These are phyloP conservation scores for Sisyra nigra DNA, from an alignment of 2,888 invertebrate genomes.

Conservation along the genomic window DNA sequence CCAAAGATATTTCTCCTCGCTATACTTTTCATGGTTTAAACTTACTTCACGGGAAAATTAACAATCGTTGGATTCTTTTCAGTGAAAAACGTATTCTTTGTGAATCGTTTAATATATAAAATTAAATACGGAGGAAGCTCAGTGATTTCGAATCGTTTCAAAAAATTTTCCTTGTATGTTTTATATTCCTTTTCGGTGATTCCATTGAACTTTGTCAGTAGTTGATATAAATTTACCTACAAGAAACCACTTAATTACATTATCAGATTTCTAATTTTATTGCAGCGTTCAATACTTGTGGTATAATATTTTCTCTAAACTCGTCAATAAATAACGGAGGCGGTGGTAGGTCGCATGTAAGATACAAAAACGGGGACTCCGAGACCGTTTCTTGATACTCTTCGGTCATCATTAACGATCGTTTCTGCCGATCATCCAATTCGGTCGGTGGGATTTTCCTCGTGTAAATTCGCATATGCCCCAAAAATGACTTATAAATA, in stretches of 20 bases:
- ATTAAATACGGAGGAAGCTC: conserved; percentile 88
- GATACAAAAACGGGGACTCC: conserved; percentile 86
- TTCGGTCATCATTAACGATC: conserved; percentile 56
- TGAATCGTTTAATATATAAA: conserved; percentile 92
- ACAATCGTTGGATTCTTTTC: conserved; percentile 99
- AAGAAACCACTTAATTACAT: conserved; percentile 16
- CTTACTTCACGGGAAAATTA: conserved; percentile 97
- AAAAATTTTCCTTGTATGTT: conserved; percentile 95
- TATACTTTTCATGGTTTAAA: conserved; percentile 15
- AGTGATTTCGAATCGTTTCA: conserved; percentile 93
- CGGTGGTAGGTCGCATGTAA: conserved; percentile 95
- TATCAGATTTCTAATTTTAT: conserved; percentile 2
- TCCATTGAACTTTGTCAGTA: conserved; percentile 94
- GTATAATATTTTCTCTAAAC: conserved; percentile 95
- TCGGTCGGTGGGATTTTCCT: conserved; percentile 89
- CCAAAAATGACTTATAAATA: conserved; percentile 87
- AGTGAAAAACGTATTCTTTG: conserved; percentile 95
- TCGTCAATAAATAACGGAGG: conserved; percentile 97
- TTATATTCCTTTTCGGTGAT: conserved; percentile 94
- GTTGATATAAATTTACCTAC: conserved; percentile 80
- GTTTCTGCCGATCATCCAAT: conserved; percentile 75
- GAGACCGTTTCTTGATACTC: conserved; percentile 80
- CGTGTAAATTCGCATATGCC: conserved; percentile 78
- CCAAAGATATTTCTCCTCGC: no score
- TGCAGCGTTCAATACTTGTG: conserved; percentile 49